Base-by-base conservation (phyloP, 2,888 invertebrate species). In the Stenurella melanura region DNA sequence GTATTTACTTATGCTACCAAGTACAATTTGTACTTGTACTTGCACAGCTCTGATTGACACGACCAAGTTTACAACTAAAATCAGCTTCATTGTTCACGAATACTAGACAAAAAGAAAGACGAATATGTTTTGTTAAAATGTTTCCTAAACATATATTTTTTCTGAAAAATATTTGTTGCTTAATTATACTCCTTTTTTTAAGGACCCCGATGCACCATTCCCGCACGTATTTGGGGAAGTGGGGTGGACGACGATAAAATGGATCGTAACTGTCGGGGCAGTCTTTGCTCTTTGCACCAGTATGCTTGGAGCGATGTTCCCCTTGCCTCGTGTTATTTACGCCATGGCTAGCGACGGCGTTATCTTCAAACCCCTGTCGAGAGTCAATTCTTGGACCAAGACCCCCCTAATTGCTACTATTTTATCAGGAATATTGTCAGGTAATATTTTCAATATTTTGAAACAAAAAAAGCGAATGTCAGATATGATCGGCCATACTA, bases 331-430 rank as follows among this genome's bases (percentile, higher is more conserved):
- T 12, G 94, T 97, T 50, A 91, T 97, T 17, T 97, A 97, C 86
- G 96, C 97, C 42, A 98, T 98, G 97, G 95, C 95, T 7, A 93
- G 93, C 54, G 97, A 98, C 86, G 97, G 97, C 0, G 92, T 98
- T 12, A 91, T 98, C 34, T 98, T 96, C 90, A 92, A 93, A 56
- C 91, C 91, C 1, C 89, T 97, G 6, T 91, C 96, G 0, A 92
- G 88, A 19, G 94, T 98, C 15, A 91, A 95, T 87, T 89, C 91
- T 0, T 92, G 90, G 85, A 96, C 96, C 0, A 93, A 95, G 89
- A 96, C 97, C 0, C 97, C 97, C 0, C 79, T 97, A 10, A 80
- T 94, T 15, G 96, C 96, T 0, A 96, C 97, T 0, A 86, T 95
- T 0, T 80, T 95, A 0, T 94, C 96, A 34, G 97, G 97, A 18